These are phyloP conservation scores for Streptopelia turtur DNA, from an alignment of 2,797 vertebrate species.

Conservation along the genomic window DNA sequence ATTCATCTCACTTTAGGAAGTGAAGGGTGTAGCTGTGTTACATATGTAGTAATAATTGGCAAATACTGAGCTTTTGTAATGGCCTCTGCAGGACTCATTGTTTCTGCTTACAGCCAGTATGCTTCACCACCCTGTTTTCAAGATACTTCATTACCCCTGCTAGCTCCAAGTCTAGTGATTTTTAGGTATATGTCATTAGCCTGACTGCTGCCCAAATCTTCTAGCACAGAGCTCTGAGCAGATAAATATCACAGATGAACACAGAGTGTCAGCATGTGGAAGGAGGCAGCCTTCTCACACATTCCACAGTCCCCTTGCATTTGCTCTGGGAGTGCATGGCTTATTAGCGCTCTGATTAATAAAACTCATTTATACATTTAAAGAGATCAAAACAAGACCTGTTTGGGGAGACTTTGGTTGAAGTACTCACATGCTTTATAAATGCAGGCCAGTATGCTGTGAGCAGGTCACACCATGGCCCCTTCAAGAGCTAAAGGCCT, in stretches of 20 bases:
- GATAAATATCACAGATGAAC: neutral
- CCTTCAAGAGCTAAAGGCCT: neutral
- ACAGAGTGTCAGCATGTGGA: neutral
- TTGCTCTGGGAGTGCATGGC: neutral
- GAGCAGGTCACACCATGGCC: neutral
- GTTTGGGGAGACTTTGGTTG: neutral
- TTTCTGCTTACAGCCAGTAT: neutral
- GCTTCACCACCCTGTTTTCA: neutral
- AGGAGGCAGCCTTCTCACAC: neutral
- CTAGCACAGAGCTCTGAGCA: neutral
- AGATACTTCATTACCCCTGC: neutral
- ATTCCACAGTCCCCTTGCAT: neutral
- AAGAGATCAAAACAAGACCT: neutral
- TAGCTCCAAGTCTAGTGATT: neutral
- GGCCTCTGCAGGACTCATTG: neutral
- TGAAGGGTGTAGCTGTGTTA: neutral
- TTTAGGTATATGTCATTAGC: neutral
- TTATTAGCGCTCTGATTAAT: neutral
- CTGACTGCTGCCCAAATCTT: neutral
- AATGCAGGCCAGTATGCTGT: neutral
- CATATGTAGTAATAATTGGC: neutral
- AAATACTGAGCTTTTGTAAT: conserved; percentile 19
- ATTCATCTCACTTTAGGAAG: neutral
- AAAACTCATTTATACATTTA: conserved; percentile 2
- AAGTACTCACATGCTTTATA: neutral